Evolutionary conservation across 2,797 vertebrate genomes (phyloP).

Genomic region (Acrossocheilus fasciatus): DNA sequence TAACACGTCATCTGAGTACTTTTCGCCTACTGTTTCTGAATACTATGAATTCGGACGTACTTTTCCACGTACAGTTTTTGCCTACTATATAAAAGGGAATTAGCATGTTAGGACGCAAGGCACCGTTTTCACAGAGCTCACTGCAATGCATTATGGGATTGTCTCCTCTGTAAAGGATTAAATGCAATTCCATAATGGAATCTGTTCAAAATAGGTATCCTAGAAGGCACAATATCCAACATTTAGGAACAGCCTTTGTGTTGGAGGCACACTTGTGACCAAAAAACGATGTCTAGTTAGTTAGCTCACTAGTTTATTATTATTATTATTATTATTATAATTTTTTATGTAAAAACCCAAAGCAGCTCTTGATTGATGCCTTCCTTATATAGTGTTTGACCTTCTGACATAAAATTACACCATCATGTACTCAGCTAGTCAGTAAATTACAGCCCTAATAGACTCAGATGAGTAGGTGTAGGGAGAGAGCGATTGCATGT

Average conservation of each 20-base stretch:
- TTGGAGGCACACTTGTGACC: neutral
- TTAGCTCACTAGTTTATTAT: neutral
- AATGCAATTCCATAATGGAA: neutral
- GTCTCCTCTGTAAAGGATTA: neutral
- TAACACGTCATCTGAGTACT: neutral
- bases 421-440: constrained; percentile 44
- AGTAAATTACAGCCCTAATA: constrained; percentile 59
- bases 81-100: neutral
- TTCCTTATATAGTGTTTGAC: constrained; percentile 29
- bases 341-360: neutral
- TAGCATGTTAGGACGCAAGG: neutral
- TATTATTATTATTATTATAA: no score
- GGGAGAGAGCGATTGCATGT: neutral
- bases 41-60: neutral
- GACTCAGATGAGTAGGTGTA: constrained; percentile 41
- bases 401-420: constrained; percentile 45
- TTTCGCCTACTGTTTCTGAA: neutral
- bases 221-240: neutral
- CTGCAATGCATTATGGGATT: neutral
- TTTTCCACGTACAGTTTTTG: neutral
- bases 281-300: neutral
- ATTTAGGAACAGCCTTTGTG: neutral
- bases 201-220: neutral
- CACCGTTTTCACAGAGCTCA: neutral
- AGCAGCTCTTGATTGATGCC: constrained; percentile 13